A percentile compares a stretch with the other conserved stretches of the same genome.
Evolutionary conservation across 2,888 invertebrate genomes (phyloP).

Genomic region (Autographa pulchrina): DNA sequence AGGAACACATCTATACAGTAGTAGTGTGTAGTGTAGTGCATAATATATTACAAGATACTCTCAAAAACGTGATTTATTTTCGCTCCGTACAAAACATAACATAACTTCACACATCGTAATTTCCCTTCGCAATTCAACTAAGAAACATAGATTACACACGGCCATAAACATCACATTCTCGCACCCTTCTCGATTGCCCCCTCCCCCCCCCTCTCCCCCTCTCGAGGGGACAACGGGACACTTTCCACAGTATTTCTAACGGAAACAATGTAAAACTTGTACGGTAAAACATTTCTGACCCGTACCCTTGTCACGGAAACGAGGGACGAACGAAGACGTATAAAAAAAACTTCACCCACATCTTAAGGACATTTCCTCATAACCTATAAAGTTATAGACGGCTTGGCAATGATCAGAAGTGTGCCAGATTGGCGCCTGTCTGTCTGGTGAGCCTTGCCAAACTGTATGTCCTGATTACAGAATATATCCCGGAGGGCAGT

Average conservation of each 20-base stretch:
- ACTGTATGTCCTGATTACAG: constrained; percentile 68
- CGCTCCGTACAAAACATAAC: not conserved
- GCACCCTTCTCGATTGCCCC: constrained; percentile 18
- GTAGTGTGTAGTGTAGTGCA: no score
- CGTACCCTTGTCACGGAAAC: constrained; percentile 49
- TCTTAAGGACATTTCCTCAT: constrained; percentile 34
- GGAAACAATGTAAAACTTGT: constrained; percentile 47
- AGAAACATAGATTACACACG: constrained; percentile 28
- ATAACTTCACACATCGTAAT: constrained; percentile 10
- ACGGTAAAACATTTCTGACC: constrained; percentile 40
- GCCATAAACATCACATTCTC: constrained; percentile 28
- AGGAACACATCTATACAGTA: no score
- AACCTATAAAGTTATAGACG: constrained; percentile 59
- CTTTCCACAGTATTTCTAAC: constrained; percentile 11
- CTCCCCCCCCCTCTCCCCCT: constrained; percentile 6
- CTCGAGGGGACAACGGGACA: constrained; percentile 7
- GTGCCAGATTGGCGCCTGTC: constrained; percentile 75
- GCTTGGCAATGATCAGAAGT: constrained; percentile 78
- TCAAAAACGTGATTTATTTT: not conserved
- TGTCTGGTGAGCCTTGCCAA: constrained; percentile 68
- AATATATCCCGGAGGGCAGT: constrained; percentile 53
- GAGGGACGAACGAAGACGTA: constrained; percentile 26
- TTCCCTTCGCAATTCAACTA: constrained; percentile 33
- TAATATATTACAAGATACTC: no score
- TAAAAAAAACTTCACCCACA: constrained; percentile 50